phyloP scores from a whole-genome alignment of 2,888 invertebrate species.

The Meloe dianella region DNA sequence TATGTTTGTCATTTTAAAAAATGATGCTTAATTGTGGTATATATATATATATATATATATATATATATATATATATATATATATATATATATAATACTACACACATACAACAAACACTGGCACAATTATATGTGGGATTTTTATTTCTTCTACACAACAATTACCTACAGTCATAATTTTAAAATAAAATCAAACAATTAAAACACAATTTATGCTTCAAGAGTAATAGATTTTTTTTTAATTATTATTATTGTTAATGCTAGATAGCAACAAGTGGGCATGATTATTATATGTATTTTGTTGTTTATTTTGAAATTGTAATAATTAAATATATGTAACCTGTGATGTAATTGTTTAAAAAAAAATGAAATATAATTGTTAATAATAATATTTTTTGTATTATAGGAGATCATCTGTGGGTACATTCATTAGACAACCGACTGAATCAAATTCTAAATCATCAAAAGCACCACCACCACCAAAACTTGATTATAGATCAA shows the following conservation, averaged over 20 bases:
- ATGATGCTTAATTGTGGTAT: conserved; percentile 1
- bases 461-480: conserved; percentile 70
- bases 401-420: conserved; percentile 84
- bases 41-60: conserved; percentile 27
- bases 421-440: conserved; percentile 79
- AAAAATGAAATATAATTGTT: neutral
- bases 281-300: neutral
- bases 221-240: neutral
- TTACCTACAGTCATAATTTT: neutral
- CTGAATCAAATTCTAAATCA: conserved; percentile 66
- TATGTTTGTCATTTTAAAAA: conserved; percentile 41
- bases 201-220: conserved; percentile 14
- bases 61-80: conserved; percentile 19
- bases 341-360: too few relatives aligned
- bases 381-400: conserved; percentile 19
- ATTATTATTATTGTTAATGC: conserved; percentile 1
- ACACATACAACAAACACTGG: too few relatives aligned
- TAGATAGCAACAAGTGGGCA: conserved; percentile 10
- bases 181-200: conserved; percentile 1
- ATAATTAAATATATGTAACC: too few relatives aligned
- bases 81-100: conserved; percentile 15
- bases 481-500: conserved; percentile 86
- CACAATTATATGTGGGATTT: conserved; percentile 6
- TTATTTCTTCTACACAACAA: conserved; percentile 8
- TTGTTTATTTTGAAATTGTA: neutral